Conservation (phyloP, 1,140 invertebrate species). For the Pseudomyrmex cubaensis region DNA sequence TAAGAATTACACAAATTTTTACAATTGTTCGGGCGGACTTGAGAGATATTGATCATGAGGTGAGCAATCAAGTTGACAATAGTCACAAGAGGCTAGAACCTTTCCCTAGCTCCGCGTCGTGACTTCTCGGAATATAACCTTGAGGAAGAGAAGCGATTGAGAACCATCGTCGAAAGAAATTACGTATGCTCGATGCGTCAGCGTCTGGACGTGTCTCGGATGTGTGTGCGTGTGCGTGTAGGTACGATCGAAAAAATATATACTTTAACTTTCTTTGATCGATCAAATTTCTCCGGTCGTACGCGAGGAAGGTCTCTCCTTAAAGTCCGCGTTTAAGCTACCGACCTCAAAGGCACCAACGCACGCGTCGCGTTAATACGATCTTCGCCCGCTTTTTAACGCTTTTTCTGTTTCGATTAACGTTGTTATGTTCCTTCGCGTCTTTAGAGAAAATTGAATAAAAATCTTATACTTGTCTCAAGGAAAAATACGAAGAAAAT, state of each 20-base stretch:
- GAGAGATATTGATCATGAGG: background rate
- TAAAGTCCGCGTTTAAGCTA: too few species aligned
- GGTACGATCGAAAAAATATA: constrained; percentile 48
- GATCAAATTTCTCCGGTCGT: constrained; percentile 46
- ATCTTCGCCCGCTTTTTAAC: background rate
- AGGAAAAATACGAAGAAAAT: too few species aligned
- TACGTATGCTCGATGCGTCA: constrained; percentile 66
- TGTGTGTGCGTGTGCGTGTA: background rate
- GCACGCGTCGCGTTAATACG: constrained; percentile 6
- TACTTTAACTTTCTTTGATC: constrained; percentile 42
- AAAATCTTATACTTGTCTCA: background rate
- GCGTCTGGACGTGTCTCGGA: constrained; percentile 45
- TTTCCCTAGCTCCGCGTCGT: background rate
- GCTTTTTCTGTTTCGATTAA: background rate
- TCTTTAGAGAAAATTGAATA: constrained; percentile 17
- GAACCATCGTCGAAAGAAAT: constrained; percentile 48
- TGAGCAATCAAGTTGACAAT: background rate
- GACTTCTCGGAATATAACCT: constrained; percentile 4
- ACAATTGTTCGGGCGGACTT: background rate
- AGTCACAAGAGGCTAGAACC: background rate
- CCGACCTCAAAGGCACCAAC: too few species aligned
- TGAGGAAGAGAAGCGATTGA: constrained; percentile 46
- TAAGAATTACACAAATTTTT: too few species aligned
- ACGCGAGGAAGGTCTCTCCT: constrained; percentile 33
- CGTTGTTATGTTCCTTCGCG: background rate